A percentile compares a stretch with the other conserved stretches of the same genome.
Evolutionary conservation across 2,113 vertebrate genomes (phyloP).

Genomic region (Myiopsitta monachus): DNA sequence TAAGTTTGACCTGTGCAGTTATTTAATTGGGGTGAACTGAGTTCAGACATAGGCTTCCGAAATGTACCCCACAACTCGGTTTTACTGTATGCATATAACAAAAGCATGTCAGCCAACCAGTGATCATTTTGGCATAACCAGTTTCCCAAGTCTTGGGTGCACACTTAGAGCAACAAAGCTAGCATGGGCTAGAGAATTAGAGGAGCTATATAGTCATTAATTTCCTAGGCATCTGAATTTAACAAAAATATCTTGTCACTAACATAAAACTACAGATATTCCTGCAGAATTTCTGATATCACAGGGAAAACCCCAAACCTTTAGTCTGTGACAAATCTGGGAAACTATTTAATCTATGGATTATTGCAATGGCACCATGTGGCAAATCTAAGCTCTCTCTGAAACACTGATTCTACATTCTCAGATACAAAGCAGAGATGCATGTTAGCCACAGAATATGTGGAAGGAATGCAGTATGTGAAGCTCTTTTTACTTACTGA

Average conservation of each 20-base stretch:
- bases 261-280: neutral
- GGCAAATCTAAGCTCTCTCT: neutral
- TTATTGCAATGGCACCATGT: neutral
- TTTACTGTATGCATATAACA: neutral
- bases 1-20: neutral
- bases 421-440: neutral
- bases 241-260: neutral
- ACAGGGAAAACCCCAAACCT: neutral
- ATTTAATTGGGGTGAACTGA: neutral
- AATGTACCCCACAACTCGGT: neutral
- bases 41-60: neutral
- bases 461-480: neutral
- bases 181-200: neutral
- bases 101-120: neutral
- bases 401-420: neutral
- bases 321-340: neutral
- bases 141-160: neutral
- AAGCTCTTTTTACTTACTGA: neutral
- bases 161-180: neutral
- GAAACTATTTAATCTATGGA: neutral
- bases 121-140: neutral
- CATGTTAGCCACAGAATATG: neutral
- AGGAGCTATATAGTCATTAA: neutral
- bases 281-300: neutral
- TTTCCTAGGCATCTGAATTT: neutral